Evolutionary conservation across 2,797 vertebrate species (phyloP).

Genomic region (Cygnus olor): DNA sequence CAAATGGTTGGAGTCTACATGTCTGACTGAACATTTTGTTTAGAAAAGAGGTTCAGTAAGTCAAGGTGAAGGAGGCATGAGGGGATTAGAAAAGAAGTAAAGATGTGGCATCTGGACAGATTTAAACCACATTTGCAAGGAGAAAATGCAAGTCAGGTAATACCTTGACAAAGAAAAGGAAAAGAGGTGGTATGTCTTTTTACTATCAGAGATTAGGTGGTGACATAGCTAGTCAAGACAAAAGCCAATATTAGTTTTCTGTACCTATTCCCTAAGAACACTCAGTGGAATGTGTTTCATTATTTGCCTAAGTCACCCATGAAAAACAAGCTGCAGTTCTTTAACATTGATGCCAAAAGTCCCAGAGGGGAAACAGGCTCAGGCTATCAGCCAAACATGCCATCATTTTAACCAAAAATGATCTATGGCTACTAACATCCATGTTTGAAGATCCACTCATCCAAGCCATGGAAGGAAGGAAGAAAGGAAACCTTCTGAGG

Average conservation of each 20-base stretch:
- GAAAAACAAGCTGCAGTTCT: neutral
- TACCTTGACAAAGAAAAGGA: neutral
- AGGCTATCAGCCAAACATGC: neutral
- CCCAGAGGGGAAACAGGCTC: neutral
- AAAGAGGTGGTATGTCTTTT: neutral
- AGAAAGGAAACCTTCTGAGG: neutral
- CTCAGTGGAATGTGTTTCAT: slow-evolving; percentile 19
- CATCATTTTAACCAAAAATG: neutral
- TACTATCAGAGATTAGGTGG: neutral
- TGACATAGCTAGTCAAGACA: neutral
- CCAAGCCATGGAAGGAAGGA: neutral
- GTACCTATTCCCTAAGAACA: neutral
- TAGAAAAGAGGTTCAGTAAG: slow-evolving; percentile 5
- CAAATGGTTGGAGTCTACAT: neutral
- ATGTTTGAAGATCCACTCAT: neutral
- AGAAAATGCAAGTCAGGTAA: neutral
- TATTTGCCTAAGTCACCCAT: neutral
- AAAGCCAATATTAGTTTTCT: neutral
- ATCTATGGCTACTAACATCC: neutral
- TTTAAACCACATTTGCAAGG: neutral
- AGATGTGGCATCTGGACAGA: neutral
- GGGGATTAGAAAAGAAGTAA: neutral
- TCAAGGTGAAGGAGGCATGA: neutral
- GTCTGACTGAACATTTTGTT: neutral
- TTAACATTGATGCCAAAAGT: neutral